Evolutionary conservation across 2,113 vertebrate species (phyloP).

Genomic region (Leuciscus idus): DNA sequence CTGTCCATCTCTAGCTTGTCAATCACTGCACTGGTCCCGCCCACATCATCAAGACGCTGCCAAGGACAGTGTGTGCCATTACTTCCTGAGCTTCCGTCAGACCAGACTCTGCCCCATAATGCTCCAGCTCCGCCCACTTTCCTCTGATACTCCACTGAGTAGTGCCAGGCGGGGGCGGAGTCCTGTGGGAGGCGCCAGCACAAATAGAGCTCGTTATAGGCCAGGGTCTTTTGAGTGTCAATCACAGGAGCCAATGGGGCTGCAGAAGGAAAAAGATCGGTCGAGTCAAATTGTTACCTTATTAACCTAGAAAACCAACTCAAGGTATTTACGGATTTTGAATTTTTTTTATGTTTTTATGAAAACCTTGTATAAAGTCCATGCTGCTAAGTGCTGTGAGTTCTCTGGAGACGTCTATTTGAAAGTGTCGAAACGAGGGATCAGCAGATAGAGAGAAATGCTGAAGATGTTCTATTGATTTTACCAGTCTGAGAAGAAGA

Average conservation of each 20-base stretch:
- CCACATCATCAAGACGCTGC: constrained; percentile 90
- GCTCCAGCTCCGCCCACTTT: constrained; percentile 78
- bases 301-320: not conserved
- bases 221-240: constrained; percentile 94
- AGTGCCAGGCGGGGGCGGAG: constrained; percentile 93
- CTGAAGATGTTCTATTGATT: constrained; percentile 89
- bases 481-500: constrained; percentile 78
- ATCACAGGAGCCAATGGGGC: constrained; percentile 92
- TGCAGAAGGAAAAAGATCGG: constrained; percentile 61
- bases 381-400: constrained; percentile 84
- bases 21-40: constrained; percentile 86
- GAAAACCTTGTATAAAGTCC: constrained; percentile 87
- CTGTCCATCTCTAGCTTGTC: constrained; percentile 90
- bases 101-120: constrained; percentile 84
- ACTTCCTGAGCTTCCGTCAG: constrained; percentile 73
- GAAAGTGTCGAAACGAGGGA: constrained; percentile 87
- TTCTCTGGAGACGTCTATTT: constrained; percentile 88
- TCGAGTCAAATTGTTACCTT: not conserved
- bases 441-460: constrained; percentile 84
- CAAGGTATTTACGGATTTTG: not conserved
- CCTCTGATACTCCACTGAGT: constrained; percentile 91
- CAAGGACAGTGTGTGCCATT: constrained; percentile 83
- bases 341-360: too few species aligned
- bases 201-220: constrained; percentile 95
- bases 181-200: constrained; percentile 95